Base-by-base conservation (phyloP, 1,140 invertebrate genomes). In the Aplysia californica region DNA sequence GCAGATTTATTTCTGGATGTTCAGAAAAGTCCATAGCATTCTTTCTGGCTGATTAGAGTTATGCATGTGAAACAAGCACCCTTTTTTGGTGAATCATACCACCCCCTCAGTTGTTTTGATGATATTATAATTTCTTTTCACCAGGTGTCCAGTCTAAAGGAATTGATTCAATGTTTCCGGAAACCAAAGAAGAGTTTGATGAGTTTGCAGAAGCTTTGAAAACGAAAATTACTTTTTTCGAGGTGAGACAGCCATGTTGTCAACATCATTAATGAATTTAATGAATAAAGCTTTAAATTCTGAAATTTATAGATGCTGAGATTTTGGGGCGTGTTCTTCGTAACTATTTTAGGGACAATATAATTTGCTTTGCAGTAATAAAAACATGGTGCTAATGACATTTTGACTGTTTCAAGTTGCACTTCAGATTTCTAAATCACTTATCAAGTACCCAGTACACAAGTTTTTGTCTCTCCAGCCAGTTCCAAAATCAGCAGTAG, bases 171-270 rank as follows among this genome's bases (percentile, higher is more conserved):
- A 84, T 84, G 83, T 79, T 77, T 41, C 83, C 83, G 38, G 71
- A 58, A 44, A 79, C 83, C 64, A 78, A 84, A 73, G 83, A 82
- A 64, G 79, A 84, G 39, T 84, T 84, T 68, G 65, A 55, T 10
- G 67, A 75, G 41, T 84, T 84, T 78, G 55, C 38, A 69, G 79
- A 84, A 59, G 83, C 81, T 55, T 75, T 84, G 73, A 82, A 81
- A 76, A 56, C 76, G 21, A 84, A 84, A 78, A 84, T 84, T 15
- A 78, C 79, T 35, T 69, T 79, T 70, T 84, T 83, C 74, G 77
- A 79, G 69, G 83, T 84, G 75, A 66, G 80, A 78, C 29, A 21
- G 18, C 39, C 2, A 36, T n/a, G 5, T 35, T 65, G 59, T n/a
- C n/a, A n/a, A n/a, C n/a, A n/a, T n/a, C n/a, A n/a, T n/a, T n/a